A percentile compares a stretch with the other conserved stretches of the same genome.
Conservation (phyloP, 2,113 vertebrate genomes). For the Chaenocephalus aceratus region DNA sequence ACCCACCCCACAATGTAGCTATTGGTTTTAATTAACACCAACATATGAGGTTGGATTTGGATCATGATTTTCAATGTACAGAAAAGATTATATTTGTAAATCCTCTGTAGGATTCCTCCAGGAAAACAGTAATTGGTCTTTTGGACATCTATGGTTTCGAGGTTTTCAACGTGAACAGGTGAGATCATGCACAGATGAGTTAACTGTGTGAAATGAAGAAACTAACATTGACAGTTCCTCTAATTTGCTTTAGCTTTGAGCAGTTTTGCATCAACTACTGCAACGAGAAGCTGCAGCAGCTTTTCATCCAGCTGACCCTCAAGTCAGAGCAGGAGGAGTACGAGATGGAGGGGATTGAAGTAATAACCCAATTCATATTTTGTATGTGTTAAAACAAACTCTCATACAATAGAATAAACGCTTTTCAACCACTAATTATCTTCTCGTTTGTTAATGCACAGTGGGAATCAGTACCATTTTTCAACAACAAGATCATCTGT, state of each 20-base stretch:
- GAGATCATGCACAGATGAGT: neutral
- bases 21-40: neutral
- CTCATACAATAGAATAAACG: neutral
- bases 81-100: conserved; percentile 1
- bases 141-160: conserved; percentile 98
- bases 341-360: conserved; percentile 94
- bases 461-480: conserved; percentile 98
- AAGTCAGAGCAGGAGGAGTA: conserved; percentile 98
- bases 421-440: neutral
- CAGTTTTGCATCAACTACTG: conserved; percentile 99
- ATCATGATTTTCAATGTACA: neutral
- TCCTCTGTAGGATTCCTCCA: conserved; percentile 86
- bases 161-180: conserved; percentile 96
- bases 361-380: conserved; percentile 63
- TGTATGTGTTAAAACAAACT: neutral
- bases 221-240: neutral
- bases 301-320: conserved; percentile 94
- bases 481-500: conserved; percentile 98
- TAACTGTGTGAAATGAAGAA: neutral
- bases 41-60: neutral
- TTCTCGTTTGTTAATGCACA: conserved; percentile 71
- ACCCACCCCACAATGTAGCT: neutral
- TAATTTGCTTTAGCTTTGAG: conserved; percentile 88
- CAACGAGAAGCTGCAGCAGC: conserved; percentile 98
- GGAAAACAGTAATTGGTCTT: conserved; percentile 93